Evolutionary conservation across 1,140 invertebrate species (phyloP).

Genomic region (Cheumatopsyche charites): DNA sequence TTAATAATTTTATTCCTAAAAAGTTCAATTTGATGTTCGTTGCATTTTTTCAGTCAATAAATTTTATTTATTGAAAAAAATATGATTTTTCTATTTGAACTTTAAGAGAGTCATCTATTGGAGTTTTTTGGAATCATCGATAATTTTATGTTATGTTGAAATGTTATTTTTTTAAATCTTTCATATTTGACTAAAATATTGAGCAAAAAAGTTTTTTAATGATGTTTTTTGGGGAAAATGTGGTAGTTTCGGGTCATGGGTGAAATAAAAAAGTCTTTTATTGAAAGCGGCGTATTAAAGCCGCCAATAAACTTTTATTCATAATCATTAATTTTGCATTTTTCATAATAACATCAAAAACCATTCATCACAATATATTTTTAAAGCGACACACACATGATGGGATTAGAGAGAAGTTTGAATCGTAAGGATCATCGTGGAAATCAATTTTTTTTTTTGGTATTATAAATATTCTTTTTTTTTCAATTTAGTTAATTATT

Average conservation of each 20-base stretch:
- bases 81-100: no score
- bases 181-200: background rate
- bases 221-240: no score
- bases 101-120: no score
- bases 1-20: no score
- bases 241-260: background rate
- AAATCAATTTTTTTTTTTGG: constrained; percentile 45
- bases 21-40: background rate
- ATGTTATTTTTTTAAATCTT: constrained; percentile 8
- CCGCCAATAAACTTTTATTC: constrained; percentile 46
- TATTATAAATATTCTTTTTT: constrained; percentile 17
- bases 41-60: no score
- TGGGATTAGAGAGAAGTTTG: constrained; percentile 45
- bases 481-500: constrained; percentile 4
- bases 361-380: constrained; percentile 49
- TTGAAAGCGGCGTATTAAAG: constrained; percentile 43
- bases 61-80: no score
- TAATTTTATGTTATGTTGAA: no score
- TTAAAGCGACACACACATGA: constrained; percentile 49
- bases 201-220: no score
- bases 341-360: constrained; percentile 48
- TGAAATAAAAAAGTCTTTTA: constrained; percentile 11
- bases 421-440: constrained; percentile 46
- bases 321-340: constrained; percentile 49
- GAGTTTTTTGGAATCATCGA: no score